phyloP scores from a whole-genome alignment of 2,888 invertebrate genomes.

The Noctua pronuba region DNA sequence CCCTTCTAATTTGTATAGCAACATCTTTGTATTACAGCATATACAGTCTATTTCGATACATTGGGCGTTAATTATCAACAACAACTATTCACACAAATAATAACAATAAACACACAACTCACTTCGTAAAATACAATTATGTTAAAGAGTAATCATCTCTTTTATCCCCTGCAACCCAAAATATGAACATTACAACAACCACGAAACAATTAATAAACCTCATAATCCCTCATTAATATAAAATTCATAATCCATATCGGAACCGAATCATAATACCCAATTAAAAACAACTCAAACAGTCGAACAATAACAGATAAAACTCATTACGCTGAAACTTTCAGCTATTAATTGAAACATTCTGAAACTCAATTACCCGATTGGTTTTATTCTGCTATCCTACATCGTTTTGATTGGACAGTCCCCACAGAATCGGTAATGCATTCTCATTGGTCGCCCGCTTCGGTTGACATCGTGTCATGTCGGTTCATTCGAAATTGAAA shows the following conservation, averaged over 20 bases:
- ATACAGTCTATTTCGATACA: no score
- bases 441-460: conserved; percentile 44
- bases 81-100: not conserved
- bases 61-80: no score
- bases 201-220: conserved; percentile 8
- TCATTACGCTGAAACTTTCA: conserved; percentile 53
- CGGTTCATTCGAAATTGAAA: conserved; percentile 53
- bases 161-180: not conserved
- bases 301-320: conserved; percentile 26
- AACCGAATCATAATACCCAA: conserved; percentile 39
- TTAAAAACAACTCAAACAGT: conserved; percentile 29
- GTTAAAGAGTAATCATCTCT: not conserved
- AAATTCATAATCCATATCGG: conserved; percentile 16
- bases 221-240: conserved; percentile 14
- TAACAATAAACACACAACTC: not conserved
- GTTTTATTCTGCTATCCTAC: conserved; percentile 37
- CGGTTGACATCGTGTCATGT: conserved; percentile 50
- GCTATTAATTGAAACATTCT: conserved; percentile 48
- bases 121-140: not conserved
- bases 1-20: no score
- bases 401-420: conserved; percentile 46
- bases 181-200: not conserved
- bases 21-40: no score
- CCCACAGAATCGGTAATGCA: conserved; percentile 45
- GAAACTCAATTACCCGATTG: conserved; percentile 49